Conservation (phyloP, 2,113 vertebrate genomes). For the Apodemus speciosus region DNA sequence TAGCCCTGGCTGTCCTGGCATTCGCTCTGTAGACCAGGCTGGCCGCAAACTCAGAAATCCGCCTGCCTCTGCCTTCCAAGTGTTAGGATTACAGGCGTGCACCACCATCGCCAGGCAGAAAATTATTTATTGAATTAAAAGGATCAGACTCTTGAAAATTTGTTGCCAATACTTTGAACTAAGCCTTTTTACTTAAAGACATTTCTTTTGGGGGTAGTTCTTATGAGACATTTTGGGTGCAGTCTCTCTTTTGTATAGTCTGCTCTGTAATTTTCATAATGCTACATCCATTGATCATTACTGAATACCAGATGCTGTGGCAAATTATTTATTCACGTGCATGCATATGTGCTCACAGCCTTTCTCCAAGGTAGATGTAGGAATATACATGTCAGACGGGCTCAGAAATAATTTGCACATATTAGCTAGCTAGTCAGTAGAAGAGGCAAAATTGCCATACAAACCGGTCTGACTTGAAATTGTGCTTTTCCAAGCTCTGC, state of each 20-base stretch:
- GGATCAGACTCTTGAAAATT: constrained; percentile 44
- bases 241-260: constrained; percentile 44
- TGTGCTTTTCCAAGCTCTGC: constrained; percentile 54
- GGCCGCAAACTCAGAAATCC: too few species aligned
- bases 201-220: constrained; percentile 47
- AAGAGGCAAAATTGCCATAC: constrained; percentile 57
- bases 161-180: constrained; percentile 55
- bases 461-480: constrained; percentile 72
- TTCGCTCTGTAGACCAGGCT: too few species aligned
- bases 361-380: constrained; percentile 59
- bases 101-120: too few species aligned
- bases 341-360: constrained; percentile 57
- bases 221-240: constrained; percentile 61
- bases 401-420: constrained; percentile 56
- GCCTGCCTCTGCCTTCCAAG: too few species aligned
- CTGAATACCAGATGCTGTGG: constrained; percentile 45
- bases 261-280: constrained; percentile 36
- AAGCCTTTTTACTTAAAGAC: constrained; percentile 42
- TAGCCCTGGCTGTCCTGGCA: too few species aligned
- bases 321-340: constrained; percentile 42
- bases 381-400: constrained; percentile 41
- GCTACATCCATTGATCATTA: constrained; percentile 27
- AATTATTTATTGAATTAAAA: constrained; percentile 57
- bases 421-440: constrained; percentile 59
- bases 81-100: too few species aligned